Conservation (phyloP, 2,797 vertebrate genomes). For the Rhinichthys osculus region DNA sequence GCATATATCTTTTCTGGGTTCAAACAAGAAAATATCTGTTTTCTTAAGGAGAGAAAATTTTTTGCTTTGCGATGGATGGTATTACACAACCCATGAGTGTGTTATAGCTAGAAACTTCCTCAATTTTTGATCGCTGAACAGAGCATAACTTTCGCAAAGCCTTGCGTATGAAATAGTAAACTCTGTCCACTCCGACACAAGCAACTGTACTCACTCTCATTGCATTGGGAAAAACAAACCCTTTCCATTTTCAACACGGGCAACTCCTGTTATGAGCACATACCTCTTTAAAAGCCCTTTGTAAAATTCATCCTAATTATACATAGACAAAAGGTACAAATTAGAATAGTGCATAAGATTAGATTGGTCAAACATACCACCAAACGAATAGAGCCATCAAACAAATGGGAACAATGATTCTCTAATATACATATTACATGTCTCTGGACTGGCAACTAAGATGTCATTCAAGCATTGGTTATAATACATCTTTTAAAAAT, state of each 20-base stretch:
- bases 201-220: slow-evolving; percentile 61
- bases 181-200: background rate
- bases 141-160: background rate
- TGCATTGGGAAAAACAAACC: slow-evolving; percentile 61
- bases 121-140: background rate
- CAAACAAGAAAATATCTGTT: background rate
- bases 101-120: background rate
- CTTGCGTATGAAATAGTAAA: background rate
- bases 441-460: slow-evolving; percentile 66
- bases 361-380: slow-evolving; percentile 75
- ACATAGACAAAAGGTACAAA: slow-evolving; percentile 77
- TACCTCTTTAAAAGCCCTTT: slow-evolving; percentile 82
- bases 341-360: slow-evolving; percentile 78
- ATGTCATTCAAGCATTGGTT: slow-evolving; percentile 77
- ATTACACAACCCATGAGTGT: background rate
- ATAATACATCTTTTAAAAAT: slow-evolving; percentile 76
- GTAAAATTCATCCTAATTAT: slow-evolving; percentile 76
- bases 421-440: slow-evolving; percentile 78
- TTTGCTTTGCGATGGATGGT: background rate
- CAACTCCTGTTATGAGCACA: slow-evolving; percentile 73
- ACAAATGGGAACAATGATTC: slow-evolving; percentile 69
- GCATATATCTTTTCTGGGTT: slow-evolving; percentile 27
- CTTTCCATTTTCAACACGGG: slow-evolving; percentile 64
- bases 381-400: slow-evolving; percentile 76
- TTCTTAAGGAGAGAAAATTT: background rate